phyloP scores from a whole-genome alignment of 2,113 vertebrate species.

The Platysternon megacephalum region DNA sequence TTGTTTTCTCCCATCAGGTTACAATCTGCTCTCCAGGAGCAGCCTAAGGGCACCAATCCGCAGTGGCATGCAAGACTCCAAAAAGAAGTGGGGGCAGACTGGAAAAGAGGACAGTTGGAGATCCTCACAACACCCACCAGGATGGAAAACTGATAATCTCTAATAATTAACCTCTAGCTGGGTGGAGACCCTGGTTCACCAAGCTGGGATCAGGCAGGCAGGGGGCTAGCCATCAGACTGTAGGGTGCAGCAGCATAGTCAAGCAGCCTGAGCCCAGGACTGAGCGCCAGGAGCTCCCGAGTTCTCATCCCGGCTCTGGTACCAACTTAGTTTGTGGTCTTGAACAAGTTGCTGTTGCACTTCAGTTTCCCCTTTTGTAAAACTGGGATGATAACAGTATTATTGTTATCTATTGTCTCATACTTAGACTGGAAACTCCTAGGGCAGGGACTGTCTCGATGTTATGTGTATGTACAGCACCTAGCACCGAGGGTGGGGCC shows the following conservation, averaged over 20 bases:
- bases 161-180: neutral
- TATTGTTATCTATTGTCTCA: neutral
- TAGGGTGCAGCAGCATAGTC: neutral
- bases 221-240: neutral
- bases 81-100: neutral
- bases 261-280: neutral
- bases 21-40: accelerated
- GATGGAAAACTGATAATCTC: neutral
- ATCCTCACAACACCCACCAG: neutral
- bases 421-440: neutral
- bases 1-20: neutral
- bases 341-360: neutral
- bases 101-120: neutral
- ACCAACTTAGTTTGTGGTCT: neutral
- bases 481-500: neutral
- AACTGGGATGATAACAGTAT: accelerated
- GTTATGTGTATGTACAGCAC: neutral
- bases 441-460: neutral
- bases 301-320: neutral
- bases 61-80: neutral
- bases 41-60: neutral
- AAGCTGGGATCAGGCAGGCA: neutral
- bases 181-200: neutral
- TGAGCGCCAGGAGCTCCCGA: neutral
- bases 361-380: neutral